Evolutionary conservation across 1,140 invertebrate genomes (phyloP).

Genomic region (Meloidogyne hapla): DNA sequence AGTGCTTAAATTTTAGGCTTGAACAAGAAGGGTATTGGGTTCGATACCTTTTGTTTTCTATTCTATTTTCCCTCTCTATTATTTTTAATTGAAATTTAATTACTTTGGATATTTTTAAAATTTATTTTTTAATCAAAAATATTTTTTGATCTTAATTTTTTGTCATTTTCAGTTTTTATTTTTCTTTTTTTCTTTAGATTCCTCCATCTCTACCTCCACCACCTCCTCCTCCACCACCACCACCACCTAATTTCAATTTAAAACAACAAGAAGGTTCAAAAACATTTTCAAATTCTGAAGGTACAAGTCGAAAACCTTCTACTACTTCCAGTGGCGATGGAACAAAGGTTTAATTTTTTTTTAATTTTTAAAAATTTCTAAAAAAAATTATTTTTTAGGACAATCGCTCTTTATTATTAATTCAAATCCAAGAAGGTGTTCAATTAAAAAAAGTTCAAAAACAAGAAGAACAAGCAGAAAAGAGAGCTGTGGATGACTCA

Average conservation of each 20-base stretch:
- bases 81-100: no score
- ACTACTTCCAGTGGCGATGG: constrained; percentile 27
- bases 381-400: constrained; percentile 14
- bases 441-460: constrained; percentile 56
- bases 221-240: constrained; percentile 19
- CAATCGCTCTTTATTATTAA: constrained; percentile 40
- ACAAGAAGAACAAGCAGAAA: constrained; percentile 50
- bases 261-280: constrained; percentile 7
- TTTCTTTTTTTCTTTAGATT: background rate
- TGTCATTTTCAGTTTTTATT: background rate
- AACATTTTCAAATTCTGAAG: constrained; percentile 23
- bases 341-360: background rate
- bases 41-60: background rate
- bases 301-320: constrained; percentile 3
- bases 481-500: constrained; percentile 37
- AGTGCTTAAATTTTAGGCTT: background rate
- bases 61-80: background rate
- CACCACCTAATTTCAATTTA: background rate
- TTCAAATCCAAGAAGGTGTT: constrained; percentile 52
- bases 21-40: background rate
- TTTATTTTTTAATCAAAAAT: no score
- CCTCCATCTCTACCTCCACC: background rate
- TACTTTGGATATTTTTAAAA: background rate
- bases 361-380: no score
- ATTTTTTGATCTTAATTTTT: no score